phyloP scores from a whole-genome alignment of 2,888 invertebrate species.

The Seladonia tumulorum region DNA sequence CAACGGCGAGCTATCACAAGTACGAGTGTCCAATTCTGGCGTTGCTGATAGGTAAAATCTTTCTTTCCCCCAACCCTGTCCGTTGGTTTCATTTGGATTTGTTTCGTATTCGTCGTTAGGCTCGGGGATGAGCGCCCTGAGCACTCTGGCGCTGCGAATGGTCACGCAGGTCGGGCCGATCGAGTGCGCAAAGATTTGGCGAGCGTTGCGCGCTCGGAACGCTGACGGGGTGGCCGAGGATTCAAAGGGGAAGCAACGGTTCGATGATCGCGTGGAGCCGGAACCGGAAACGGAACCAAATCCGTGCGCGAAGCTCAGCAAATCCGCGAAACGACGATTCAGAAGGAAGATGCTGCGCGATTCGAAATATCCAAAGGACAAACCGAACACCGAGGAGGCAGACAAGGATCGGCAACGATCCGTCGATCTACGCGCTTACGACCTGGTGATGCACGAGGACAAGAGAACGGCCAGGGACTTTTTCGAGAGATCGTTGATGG shows the following conservation, averaged over 20 bases:
- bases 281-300: background rate
- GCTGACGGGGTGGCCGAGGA: background rate
- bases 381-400: background rate
- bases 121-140: conserved; percentile 93
- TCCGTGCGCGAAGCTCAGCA: conserved; percentile 56
- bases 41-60: conserved; percentile 88
- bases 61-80: background rate
- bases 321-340: conserved; percentile 73
- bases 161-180: conserved; percentile 89
- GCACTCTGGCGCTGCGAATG: conserved; percentile 90
- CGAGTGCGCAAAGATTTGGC: conserved; percentile 84
- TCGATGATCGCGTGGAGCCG: background rate
- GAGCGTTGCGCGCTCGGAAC: background rate
- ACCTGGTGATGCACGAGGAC: conserved; percentile 88
- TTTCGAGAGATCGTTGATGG: conserved; percentile 91
- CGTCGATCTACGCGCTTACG: conserved; percentile 85
- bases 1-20: conserved; percentile 88
- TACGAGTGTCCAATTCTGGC: conserved; percentile 91
- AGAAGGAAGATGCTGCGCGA: conserved; percentile 75
- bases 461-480: conserved; percentile 89
- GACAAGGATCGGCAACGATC: background rate
- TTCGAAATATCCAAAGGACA: conserved; percentile 33
- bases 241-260: no score
- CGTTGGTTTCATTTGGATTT: background rate
- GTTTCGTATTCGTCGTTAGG: conserved; percentile 82